Evolutionary conservation across 2,888 invertebrate genomes (phyloP).

Genomic region (Xestia rhomboidea): DNA sequence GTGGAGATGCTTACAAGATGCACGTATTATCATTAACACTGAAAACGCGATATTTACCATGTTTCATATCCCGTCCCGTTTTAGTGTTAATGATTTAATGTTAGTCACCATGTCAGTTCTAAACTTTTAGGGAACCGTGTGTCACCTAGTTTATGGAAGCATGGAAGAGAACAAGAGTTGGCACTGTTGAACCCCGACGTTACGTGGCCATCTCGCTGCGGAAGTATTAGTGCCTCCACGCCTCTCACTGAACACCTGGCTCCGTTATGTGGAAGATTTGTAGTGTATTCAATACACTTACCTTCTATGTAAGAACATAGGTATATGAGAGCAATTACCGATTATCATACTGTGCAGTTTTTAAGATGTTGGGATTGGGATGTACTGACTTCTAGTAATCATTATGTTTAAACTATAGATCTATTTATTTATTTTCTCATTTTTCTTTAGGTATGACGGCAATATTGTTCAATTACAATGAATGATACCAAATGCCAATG

Average conservation of each 20-base stretch:
- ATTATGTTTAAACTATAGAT: too few relatives aligned
- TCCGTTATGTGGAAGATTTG: constrained; percentile 22
- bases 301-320: background rate
- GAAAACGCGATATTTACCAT: too few relatives aligned
- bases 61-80: too few relatives aligned
- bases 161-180: constrained; percentile 8
- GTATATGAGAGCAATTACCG: background rate
- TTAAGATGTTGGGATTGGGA: background rate
- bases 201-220: constrained; percentile 26
- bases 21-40: background rate
- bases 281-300: background rate
- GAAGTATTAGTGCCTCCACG: constrained; percentile 45
- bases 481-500: too few relatives aligned
- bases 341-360: background rate
- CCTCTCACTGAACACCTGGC: constrained; percentile 35
- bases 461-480: too few relatives aligned
- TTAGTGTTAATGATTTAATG: too few relatives aligned
- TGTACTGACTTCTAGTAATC: background rate
- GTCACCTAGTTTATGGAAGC: constrained; percentile 12
- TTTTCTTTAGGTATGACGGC: background rate
- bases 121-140: constrained; percentile 9
- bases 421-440: too few relatives aligned
- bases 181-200: constrained; percentile 17
- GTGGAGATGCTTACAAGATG: background rate
- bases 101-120: too few relatives aligned